Evolutionary conservation across 2,113 vertebrate species (phyloP).

Genomic region (Scopus umbretta): DNA sequence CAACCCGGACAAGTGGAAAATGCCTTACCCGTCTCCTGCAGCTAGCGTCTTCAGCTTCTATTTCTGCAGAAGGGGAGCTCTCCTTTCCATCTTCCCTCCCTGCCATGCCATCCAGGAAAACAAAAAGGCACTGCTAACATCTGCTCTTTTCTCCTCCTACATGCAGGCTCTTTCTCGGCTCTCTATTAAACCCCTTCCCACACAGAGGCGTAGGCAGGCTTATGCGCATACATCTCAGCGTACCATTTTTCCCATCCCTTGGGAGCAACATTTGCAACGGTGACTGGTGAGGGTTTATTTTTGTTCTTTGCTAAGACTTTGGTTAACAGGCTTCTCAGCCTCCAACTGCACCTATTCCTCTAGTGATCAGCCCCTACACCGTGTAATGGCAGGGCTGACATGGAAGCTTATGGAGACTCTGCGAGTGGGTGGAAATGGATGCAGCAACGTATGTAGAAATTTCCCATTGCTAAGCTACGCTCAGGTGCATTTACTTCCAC

Average conservation of each 20-base stretch:
- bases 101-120: constrained; percentile 23
- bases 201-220: constrained; percentile 17
- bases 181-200: constrained; percentile 54
- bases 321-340: neutral
- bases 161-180: neutral
- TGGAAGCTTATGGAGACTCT: neutral
- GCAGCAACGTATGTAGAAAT: neutral
- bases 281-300: constrained; percentile 24
- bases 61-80: neutral
- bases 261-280: neutral
- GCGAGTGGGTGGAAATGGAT: neutral
- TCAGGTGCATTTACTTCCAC: neutral
- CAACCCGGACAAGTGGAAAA: neutral
- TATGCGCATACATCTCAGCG: neutral
- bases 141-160: constrained; percentile 54
- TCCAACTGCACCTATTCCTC: neutral
- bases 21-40: neutral
- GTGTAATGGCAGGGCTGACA: rapidly evolving
- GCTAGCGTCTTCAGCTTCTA: neutral
- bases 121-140: constrained; percentile 45
- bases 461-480: neutral
- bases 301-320: neutral
- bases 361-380: rapidly evolving
- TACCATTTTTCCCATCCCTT: neutral
- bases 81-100: neutral